Conservation (phyloP, 2,888 invertebrate species). For the Scaptomyza cyrtandrae region DNA sequence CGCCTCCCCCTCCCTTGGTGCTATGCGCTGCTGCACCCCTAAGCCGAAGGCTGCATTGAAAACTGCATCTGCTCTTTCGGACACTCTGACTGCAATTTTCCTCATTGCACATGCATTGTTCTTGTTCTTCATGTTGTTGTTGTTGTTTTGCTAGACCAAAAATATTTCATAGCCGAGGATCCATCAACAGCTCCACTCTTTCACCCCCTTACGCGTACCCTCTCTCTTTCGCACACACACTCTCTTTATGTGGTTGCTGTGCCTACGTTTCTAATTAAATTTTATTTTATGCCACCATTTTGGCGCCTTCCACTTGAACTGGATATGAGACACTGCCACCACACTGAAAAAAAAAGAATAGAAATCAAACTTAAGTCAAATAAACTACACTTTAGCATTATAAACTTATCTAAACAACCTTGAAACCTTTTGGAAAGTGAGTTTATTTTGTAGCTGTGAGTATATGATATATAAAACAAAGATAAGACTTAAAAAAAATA, state of each 20-base stretch:
- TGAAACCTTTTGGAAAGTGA: too few relatives aligned
- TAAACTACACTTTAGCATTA: too few relatives aligned
- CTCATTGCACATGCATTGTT: slow-evolving; percentile 62
- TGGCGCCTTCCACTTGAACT: slow-evolving; percentile 58
- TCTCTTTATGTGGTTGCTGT: slow-evolving; percentile 33
- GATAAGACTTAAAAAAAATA: too few relatives aligned
- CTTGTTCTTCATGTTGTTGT: slow-evolving; percentile 17
- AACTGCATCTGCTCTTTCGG: slow-evolving; percentile 35
- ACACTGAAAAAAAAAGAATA: slow-evolving; percentile 1
- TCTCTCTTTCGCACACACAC: slow-evolving; percentile 13
- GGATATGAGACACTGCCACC: slow-evolving; percentile 1
- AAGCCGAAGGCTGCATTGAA: slow-evolving; percentile 13
- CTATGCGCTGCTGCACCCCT: slow-evolving; percentile 30
- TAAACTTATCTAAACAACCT: too few relatives aligned
- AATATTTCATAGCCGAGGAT: slow-evolving; percentile 70
- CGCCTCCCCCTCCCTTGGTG: background rate
- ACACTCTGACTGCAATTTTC: slow-evolving; percentile 53
- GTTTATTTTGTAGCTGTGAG: too few relatives aligned
- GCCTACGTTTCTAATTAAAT: slow-evolving; percentile 79
- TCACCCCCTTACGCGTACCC: background rate
- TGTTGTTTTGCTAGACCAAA: slow-evolving; percentile 36
- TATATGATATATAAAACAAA: too few relatives aligned
- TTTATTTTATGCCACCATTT: slow-evolving; percentile 81
- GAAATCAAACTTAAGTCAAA: background rate
- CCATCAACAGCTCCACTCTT: slow-evolving; percentile 46